A percentile compares a stretch with the other conserved stretches of the same genome.
phyloP scores from a whole-genome alignment of 2,888 invertebrate genomes.

The Lycia hirtaria region DNA sequence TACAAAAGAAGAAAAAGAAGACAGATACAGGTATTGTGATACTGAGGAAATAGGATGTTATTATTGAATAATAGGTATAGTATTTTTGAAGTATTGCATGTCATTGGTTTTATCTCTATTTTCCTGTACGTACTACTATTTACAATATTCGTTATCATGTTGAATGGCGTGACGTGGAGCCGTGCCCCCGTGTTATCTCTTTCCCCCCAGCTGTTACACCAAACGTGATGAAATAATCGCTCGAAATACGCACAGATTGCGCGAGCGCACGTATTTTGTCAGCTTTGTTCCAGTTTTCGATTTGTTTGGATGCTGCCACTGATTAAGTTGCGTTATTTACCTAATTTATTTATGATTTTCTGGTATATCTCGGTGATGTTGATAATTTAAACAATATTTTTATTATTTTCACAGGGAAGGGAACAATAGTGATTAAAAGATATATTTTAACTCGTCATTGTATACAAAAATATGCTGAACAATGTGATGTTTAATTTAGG shows the following conservation, averaged over 20 bases:
- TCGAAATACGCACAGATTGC: conserved; percentile 8
- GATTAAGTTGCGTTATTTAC: background rate
- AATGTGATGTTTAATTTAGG: no score
- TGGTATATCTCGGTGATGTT: background rate
- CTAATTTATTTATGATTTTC: background rate
- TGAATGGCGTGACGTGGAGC: conserved; percentile 37
- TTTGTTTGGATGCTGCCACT: background rate
- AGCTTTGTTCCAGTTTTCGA: background rate
- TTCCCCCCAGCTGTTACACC: conserved; percentile 16
- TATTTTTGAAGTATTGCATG: no score
- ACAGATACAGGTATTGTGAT: no score
- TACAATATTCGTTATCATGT: conserved; percentile 28
- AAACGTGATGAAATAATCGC: conserved; percentile 29
- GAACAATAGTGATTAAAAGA: no score
- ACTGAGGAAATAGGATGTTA: no score
- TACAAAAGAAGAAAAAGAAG: no score
- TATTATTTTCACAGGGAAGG: no score
- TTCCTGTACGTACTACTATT: conserved; percentile 19
- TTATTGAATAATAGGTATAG: no score
- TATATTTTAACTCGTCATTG: no score
- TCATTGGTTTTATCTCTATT: background rate
- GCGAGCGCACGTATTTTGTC: conserved; percentile 3
- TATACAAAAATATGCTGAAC: no score
- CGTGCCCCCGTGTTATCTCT: conserved; percentile 38
- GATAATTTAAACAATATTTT: no score